Conservation (phyloP, 2,888 invertebrate species). For the Bursaphelenchus okinawaensis region DNA sequence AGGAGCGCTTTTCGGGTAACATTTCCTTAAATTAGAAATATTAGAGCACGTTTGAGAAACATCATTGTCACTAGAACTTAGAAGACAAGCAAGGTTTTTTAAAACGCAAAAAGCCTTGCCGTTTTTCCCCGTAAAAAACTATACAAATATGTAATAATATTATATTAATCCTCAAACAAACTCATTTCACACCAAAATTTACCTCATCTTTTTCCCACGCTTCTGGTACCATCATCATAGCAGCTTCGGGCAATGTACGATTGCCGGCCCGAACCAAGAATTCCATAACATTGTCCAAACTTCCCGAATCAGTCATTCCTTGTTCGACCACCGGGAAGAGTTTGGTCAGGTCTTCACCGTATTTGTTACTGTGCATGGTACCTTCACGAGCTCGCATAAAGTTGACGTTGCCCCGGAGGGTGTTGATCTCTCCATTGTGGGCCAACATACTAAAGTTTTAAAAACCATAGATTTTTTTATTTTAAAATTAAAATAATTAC, state of each 20-base stretch:
- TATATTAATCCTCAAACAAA: too few species aligned
- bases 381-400: conserved; percentile 97
- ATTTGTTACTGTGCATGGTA: conserved; percentile 61
- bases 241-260: conserved; percentile 83
- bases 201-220: conserved; percentile 59
- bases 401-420: conserved; percentile 93
- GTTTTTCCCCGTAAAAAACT: too few species aligned
- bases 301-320: conserved; percentile 90
- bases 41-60: too few species aligned
- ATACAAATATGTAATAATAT: too few species aligned
- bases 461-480: too few species aligned
- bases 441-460: conserved; percentile 72
- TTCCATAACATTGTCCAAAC: conserved; percentile 90
- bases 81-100: too few species aligned
- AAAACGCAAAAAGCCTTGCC: too few species aligned
- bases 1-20: conserved; percentile 84
- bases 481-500: background rate
- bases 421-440: conserved; percentile 99
- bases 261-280: conserved; percentile 89
- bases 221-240: conserved; percentile 84
- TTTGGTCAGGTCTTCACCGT: conserved; percentile 76
- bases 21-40: conserved; percentile 63
- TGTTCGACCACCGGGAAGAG: conserved; percentile 93
- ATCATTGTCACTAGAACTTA: too few species aligned
- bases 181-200: conserved; percentile 4